A percentile compares a stretch with the other conserved stretches of the same genome.
Conservation (phyloP, 2,797 vertebrate species). For the Craterocephalus amniculus region DNA sequence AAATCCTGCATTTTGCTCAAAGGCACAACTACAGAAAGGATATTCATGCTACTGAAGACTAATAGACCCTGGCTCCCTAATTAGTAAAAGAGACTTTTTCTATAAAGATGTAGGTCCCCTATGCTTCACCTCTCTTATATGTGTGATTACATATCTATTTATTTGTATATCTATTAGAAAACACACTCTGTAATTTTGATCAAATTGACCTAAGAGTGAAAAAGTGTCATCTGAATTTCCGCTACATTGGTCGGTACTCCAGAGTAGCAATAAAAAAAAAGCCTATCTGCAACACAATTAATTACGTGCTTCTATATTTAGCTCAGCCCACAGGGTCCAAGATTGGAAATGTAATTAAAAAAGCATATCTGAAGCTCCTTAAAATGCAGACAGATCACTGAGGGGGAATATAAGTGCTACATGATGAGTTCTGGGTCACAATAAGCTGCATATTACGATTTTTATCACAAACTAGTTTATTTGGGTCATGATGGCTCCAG, state of each 20-base stretch:
- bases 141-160: slow-evolving; percentile 1
- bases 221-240: neutral
- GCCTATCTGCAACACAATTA: slow-evolving; percentile 29
- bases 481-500: slow-evolving; percentile 5
- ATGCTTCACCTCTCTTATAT: neutral
- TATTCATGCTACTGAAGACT: slow-evolving; percentile 11
- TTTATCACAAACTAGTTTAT: slow-evolving; percentile 37
- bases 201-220: neutral
- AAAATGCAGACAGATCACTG: slow-evolving; percentile 56
- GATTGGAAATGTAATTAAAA: slow-evolving; percentile 67
- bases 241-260: neutral
- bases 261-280: slow-evolving; percentile 4
- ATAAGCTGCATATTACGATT: slow-evolving; percentile 51
- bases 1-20: slow-evolving; percentile 21
- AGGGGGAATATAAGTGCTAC: slow-evolving; percentile 26
- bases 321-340: slow-evolving; percentile 31
- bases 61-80: neutral
- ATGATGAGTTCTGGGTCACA: slow-evolving; percentile 36
- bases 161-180: neutral
- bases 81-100: neutral
- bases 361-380: slow-evolving; percentile 49
- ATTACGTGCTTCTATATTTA: slow-evolving; percentile 57
- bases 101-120: neutral
- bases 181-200: neutral
- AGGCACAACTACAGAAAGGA: neutral